Percentiles rank a stretch among this genome's conserved stretches.
Evolutionary conservation across 2,113 vertebrate species (phyloP).

Genomic region (Empidonax traillii): DNA sequence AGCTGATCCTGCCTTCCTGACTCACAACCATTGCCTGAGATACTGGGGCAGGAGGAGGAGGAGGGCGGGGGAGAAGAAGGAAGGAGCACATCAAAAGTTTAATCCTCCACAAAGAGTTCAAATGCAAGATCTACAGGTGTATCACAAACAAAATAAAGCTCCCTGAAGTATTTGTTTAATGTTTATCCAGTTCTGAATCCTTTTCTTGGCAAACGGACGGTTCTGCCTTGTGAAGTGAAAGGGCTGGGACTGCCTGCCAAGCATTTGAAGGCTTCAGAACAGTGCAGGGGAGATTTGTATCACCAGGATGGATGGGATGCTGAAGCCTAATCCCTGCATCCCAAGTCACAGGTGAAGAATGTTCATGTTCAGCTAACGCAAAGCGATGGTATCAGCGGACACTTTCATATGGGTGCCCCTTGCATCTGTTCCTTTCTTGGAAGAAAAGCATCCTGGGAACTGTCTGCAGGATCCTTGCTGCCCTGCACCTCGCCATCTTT

Average conservation of each 20-base stretch:
- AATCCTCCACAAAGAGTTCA: background rate
- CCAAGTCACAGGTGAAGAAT: background rate
- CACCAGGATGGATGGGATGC: background rate
- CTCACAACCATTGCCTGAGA: background rate
- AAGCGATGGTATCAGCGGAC: background rate
- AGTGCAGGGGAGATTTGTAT: background rate
- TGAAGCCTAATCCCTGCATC: background rate
- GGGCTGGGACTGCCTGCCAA: conserved; percentile 32
- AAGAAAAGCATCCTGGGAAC: background rate
- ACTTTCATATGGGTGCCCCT: background rate
- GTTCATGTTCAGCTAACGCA: background rate
- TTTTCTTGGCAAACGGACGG: conserved; percentile 54
- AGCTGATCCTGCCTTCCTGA: background rate
- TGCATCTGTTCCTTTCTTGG: background rate
- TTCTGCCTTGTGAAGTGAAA: conserved; percentile 51
- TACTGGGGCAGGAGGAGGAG: background rate
- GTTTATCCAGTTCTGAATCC: conserved; percentile 53
- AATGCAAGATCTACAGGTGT: conserved; percentile 34
- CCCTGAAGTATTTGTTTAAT: conserved; percentile 60
- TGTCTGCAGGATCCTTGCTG: background rate
- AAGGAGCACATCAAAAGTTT: background rate
- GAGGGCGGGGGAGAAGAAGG: background rate
- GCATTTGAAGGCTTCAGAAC: conserved; percentile 43
- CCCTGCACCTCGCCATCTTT: background rate
- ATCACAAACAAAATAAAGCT: conserved; percentile 53